Base-by-base conservation (phyloP, 37 sponge, comb jelly and placozoan genomes). In the Crambe crambe region DNA sequence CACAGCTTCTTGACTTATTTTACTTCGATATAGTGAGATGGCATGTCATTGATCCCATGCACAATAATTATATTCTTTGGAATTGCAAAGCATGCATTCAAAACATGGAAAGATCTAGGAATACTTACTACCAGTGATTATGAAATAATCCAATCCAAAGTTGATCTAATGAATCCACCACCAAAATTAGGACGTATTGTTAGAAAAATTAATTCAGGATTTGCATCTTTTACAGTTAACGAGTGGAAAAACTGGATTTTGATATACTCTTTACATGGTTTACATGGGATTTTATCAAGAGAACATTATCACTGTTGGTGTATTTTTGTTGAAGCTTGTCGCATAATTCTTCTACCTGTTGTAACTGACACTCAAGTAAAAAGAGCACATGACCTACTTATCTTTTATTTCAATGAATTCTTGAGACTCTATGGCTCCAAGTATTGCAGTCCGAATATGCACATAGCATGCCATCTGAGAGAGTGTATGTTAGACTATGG, bases 191-290 rank as follows among this genome's bases (percentile, higher is more conserved):
- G 86, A 37, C 35, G 86, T 2, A 64, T 86, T 35, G 76, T 80
- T 15, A 30, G 18, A 2, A 79, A 86, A 63, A 86, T 86, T 56
- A 2, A 39, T 17, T 75, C 81, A n/a, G 41, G 57, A 40, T 86
- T 86, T 80, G 25, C 76, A 31, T 58, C 39, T 1, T 86, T 86
- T 59, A 86, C 80, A 56, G 80, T 76, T 69, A 76, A 86, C 1
- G 76, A 86, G 42, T 86, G 80, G 80, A 73, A 66, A 74, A 86
- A 73, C 54, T 86, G 87, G 87, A 57, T 68, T 1, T 36, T 9
- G 8, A 37, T 40, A 9, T 86, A 63, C 54, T 86, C 87, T 23
- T 26, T 80, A 10, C 70, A 54, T n/a, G 9, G 29, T 51, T n/a
- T 43, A 10, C 3, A 3, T 44, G 51, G 41, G 5, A 44, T 72